Evolutionary conservation across 2,113 vertebrate species (phyloP).

Genomic region (Gopherus flavomarginatus): DNA sequence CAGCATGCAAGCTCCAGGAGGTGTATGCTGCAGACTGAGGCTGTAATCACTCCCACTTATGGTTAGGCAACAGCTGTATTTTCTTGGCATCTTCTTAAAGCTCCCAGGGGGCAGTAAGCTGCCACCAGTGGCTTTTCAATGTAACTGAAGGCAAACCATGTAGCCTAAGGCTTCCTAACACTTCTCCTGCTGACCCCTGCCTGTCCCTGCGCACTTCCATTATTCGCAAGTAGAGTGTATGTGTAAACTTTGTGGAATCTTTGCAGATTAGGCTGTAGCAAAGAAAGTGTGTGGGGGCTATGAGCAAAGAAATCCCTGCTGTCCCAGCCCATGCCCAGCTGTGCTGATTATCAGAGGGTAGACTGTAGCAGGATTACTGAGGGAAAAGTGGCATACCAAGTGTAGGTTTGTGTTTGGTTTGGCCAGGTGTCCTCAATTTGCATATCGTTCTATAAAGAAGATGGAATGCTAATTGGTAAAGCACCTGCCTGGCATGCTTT

Average conservation of each 20-base stretch:
- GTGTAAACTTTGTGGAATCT: not conserved
- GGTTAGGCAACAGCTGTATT: no score
- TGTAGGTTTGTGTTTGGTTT: not conserved
- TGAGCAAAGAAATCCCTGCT: not conserved
- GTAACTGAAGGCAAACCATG: not conserved
- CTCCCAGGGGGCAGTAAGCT: not conserved
- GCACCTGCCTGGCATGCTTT: not conserved
- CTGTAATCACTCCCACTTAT: not conserved
- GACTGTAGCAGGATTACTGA: not conserved
- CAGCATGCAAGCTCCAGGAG: not conserved
- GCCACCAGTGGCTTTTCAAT: not conserved
- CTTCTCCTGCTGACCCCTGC: not conserved
- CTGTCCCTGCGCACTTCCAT: not conserved
- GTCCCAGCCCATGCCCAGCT: not conserved
- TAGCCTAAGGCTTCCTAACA: not conserved
- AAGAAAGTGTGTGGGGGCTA: not conserved
- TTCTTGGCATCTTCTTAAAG: no score
- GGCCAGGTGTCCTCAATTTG: not conserved
- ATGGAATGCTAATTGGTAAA: not conserved
- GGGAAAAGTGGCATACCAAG: not conserved
- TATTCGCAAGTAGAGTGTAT: not conserved
- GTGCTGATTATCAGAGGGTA: not conserved
- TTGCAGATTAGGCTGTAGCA: not conserved
- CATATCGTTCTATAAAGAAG: not conserved
- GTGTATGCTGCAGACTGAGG: not conserved